Evolutionary conservation across 2,888 invertebrate genomes (phyloP).

Genomic region (Mongoloraphidia duomilia): DNA sequence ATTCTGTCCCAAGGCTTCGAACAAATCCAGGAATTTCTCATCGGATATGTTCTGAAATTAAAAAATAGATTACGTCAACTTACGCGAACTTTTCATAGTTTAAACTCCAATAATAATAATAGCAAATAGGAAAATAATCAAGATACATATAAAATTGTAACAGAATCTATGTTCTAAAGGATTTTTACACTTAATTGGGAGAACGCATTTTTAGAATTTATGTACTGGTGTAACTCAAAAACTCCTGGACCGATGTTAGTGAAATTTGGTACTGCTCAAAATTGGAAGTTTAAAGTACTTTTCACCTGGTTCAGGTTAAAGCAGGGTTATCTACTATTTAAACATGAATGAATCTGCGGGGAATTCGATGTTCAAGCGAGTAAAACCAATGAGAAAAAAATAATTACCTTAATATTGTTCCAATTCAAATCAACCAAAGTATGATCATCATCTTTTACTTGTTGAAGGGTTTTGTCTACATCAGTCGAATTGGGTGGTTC

Average conservation of each 20-base stretch:
- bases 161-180: no score
- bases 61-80: neutral
- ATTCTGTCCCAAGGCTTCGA: constrained; percentile 77
- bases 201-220: no score
- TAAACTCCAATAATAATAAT: neutral
- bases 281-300: constrained; percentile 1
- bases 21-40: constrained; percentile 82
- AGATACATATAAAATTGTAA: no score
- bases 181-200: no score
- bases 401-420: constrained; percentile 93
- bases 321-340: neutral
- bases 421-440: constrained; percentile 87
- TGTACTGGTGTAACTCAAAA: no score
- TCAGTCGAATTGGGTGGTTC: constrained; percentile 97
- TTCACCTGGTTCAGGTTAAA: neutral
- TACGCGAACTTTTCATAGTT: neutral
- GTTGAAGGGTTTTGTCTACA: constrained; percentile 81
- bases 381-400: neutral
- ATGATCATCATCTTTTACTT: constrained; percentile 78
- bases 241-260: no score
- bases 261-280: neutral
- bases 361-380: no score
- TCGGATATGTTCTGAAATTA: constrained; percentile 81
- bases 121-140: no score
- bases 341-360: neutral